phyloP scores from a whole-genome alignment of 2,797 vertebrate genomes.

The Arrhamphus sclerolepis region DNA sequence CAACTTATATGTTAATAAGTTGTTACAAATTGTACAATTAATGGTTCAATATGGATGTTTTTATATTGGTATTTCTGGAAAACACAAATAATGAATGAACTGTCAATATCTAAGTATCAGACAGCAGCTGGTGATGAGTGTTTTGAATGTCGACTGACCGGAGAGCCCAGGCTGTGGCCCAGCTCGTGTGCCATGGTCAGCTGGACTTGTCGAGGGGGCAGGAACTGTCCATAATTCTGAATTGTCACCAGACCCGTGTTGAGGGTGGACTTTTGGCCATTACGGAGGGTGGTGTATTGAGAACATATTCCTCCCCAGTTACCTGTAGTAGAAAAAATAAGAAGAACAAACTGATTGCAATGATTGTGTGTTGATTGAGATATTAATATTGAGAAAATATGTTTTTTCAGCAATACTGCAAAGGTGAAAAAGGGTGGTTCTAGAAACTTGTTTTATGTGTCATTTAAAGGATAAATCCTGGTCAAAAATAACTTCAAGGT shows the following conservation, averaged over 20 bases:
- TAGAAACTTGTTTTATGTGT: no score
- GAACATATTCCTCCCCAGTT: slow-evolving; percentile 86
- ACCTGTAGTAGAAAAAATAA: slow-evolving; percentile 61
- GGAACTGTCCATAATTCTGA: slow-evolving; percentile 83
- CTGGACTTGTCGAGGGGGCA: slow-evolving; percentile 78
- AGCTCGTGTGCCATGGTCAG: slow-evolving; percentile 86
- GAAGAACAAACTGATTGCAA: neutral
- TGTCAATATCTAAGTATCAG: neutral
- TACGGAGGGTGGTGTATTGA: slow-evolving; percentile 35
- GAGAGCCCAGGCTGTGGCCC: slow-evolving; percentile 86
- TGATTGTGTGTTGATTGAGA: no score
- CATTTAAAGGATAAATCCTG: no score
- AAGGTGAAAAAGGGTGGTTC: no score
- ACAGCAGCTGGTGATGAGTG: neutral
- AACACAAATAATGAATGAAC: no score
- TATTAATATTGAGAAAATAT: no score
- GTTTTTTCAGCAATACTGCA: no score
- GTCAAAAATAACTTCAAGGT: no score
- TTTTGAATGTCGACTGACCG: slow-evolving; percentile 72
- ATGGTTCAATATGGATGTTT: neutral
- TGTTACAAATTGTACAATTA: neutral
- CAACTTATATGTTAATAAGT: no score
- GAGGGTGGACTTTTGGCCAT: slow-evolving; percentile 53
- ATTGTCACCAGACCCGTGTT: slow-evolving; percentile 86
- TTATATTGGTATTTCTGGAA: neutral